These are phyloP conservation scores for Gonioctena quinquepunctata DNA, from an alignment of 1,140 invertebrate species.

Conservation along the genomic window DNA sequence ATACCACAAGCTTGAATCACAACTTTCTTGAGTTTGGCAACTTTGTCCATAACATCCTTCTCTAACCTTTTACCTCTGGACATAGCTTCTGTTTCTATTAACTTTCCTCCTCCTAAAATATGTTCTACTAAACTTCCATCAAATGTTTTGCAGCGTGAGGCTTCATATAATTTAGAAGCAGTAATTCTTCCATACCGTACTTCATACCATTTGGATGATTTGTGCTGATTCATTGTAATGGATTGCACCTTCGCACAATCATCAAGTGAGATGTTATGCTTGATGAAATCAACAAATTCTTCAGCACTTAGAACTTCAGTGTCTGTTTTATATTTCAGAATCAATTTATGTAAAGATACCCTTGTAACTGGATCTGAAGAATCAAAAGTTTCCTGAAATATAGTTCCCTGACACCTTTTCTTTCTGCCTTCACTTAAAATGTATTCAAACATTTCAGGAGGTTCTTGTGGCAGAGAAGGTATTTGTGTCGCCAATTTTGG, in stretches of 20 bases:
- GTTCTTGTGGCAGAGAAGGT: background rate
- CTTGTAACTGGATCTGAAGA: background rate
- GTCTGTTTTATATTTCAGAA: background rate
- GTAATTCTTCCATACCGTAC: constrained; percentile 53
- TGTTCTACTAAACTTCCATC: constrained; percentile 44
- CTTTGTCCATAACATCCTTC: too few species aligned
- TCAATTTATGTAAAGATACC: background rate
- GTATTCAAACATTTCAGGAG: background rate
- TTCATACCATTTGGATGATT: constrained; percentile 34
- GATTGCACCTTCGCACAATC: background rate
- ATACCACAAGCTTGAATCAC: too few species aligned
- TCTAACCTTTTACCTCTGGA: background rate
- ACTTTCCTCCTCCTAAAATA: constrained; percentile 46
- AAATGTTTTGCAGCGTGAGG: constrained; percentile 45
- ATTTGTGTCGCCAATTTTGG: background rate
- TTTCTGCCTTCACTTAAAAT: background rate
- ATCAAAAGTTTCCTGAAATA: background rate
- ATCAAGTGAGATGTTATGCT: background rate
- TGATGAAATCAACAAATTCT: background rate
- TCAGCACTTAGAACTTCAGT: background rate
- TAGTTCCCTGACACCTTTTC: background rate
- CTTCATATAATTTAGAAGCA: constrained; percentile 53
- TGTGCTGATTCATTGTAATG: background rate
- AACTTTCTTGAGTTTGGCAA: too few species aligned
- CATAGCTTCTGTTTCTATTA: constrained; percentile 44